Evolutionary conservation across 2,113 vertebrate genomes (phyloP).

Genomic region (Gambusia holbrooki): DNA sequence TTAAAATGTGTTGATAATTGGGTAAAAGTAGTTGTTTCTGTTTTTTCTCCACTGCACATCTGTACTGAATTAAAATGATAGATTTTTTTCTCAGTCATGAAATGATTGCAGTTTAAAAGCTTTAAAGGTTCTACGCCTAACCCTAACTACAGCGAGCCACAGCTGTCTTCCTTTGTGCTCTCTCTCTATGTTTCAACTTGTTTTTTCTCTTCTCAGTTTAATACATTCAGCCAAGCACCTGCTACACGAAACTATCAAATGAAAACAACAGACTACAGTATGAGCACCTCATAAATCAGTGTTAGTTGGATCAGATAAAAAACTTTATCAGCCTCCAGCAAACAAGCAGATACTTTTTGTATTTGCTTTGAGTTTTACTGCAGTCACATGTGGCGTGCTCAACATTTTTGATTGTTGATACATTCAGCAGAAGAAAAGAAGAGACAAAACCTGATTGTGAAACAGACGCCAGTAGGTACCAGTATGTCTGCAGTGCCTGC

Average conservation of each 20-base stretch:
- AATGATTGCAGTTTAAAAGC: background rate
- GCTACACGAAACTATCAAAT: background rate
- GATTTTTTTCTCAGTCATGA: no score
- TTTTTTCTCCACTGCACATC: background rate
- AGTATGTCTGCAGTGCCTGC: background rate
- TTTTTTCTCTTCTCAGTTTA: background rate
- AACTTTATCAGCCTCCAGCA: background rate
- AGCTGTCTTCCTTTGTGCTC: no score
- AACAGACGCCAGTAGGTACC: conserved; percentile 8
- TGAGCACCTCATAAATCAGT: background rate
- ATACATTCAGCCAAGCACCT: background rate
- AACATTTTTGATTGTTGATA: background rate
- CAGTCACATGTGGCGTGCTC: background rate
- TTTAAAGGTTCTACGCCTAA: background rate
- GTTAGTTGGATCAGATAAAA: conserved; percentile 17
- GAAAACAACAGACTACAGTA: no score
- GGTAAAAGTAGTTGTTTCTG: no score
- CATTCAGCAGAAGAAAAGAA: conserved; percentile 8
- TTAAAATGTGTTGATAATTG: no score
- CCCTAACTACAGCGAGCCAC: no score
- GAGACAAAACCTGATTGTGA: conserved; percentile 5
- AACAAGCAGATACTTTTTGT: background rate
- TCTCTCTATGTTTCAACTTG: no score
- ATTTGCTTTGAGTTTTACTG: background rate
- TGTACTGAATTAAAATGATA: background rate